Evolutionary conservation across 2,888 invertebrate species (phyloP).

Genomic region (Lithodes maja): DNA sequence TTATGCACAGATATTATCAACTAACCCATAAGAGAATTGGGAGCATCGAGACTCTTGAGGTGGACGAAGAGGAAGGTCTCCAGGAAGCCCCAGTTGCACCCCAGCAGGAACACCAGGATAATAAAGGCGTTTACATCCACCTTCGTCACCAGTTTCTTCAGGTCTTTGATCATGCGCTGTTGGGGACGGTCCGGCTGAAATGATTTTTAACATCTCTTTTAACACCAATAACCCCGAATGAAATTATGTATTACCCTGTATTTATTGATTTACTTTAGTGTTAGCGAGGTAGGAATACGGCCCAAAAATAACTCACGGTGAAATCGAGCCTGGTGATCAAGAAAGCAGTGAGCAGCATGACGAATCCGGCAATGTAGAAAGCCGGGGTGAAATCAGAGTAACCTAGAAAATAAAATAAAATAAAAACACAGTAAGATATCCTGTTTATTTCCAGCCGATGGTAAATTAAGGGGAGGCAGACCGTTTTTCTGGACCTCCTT

Average conservation of each 20-base stretch:
- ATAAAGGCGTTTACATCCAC: conserved; percentile 79
- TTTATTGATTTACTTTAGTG: no score
- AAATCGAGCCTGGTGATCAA: not conserved
- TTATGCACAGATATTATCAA: not conserved
- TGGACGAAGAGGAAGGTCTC: conserved; percentile 92
- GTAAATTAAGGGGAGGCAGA: no score
- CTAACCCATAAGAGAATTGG: conserved; percentile 86
- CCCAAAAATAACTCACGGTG: not conserved
- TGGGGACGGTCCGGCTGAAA: no score
- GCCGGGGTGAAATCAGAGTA: not conserved
- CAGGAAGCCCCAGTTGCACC: conserved; percentile 92
- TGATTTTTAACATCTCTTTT: no score
- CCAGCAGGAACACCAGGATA: conserved; percentile 86
- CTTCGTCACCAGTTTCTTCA: conserved; percentile 39
- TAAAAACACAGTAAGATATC: not conserved
- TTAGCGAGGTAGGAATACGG: no score
- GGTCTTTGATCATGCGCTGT: not conserved
- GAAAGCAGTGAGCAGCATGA: not conserved
- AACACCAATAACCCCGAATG: no score
- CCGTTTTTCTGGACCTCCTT: no score
- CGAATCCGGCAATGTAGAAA: not conserved
- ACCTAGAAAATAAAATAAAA: not conserved
- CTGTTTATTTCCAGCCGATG: no score
- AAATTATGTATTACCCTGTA: no score
- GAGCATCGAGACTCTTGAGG: conserved; percentile 87